Evolutionary conservation across 2,113 vertebrate genomes (phyloP).

Genomic region (Malurus cyaneus): DNA sequence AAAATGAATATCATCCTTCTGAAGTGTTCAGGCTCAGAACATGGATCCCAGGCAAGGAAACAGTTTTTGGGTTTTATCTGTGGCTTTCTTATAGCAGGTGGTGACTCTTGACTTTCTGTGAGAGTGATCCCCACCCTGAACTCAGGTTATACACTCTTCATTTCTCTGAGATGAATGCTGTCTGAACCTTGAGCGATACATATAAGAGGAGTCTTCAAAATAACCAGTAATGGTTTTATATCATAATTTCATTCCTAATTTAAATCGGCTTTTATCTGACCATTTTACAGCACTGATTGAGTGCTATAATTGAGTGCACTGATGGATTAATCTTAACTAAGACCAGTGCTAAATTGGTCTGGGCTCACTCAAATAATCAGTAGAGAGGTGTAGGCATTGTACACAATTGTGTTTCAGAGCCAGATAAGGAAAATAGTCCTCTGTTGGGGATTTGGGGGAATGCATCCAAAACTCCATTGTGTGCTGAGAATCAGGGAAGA

Average conservation of each 20-base stretch:
- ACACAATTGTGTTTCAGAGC: background rate
- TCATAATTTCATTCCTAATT: background rate
- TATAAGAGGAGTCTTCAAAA: background rate
- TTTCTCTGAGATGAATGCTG: background rate
- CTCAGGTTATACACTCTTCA: background rate
- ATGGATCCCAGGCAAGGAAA: background rate
- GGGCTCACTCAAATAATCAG: background rate
- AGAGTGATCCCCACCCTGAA: background rate
- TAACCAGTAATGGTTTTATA: background rate
- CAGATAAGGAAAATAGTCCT: background rate
- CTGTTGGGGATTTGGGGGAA: background rate
- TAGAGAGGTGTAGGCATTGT: background rate
- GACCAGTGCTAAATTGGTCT: background rate
- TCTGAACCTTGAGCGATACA: background rate
- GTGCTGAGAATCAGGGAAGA: background rate
- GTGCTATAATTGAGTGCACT: background rate
- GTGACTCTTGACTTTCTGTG: background rate
- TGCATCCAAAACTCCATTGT: background rate
- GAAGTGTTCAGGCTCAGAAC: background rate
- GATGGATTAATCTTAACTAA: background rate
- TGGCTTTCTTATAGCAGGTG: background rate
- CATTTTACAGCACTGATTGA: background rate
- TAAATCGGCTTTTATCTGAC: background rate
- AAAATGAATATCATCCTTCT: background rate
- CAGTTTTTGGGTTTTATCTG: fast-evolving